Evolutionary conservation across 2,797 vertebrate species (phyloP).

Genomic region (Melanotaenia pygmaea): DNA sequence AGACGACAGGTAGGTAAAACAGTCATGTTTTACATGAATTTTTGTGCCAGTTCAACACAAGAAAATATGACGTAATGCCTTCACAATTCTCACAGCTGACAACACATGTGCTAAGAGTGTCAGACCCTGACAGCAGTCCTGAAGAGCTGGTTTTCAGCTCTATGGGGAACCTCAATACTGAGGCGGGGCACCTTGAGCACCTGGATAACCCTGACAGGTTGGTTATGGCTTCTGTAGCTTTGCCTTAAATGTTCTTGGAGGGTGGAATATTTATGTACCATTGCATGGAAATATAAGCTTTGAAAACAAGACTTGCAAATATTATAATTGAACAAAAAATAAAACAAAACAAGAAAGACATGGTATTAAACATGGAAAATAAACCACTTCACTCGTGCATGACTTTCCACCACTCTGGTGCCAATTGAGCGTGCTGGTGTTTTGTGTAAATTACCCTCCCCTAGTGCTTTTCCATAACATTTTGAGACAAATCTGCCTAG

Average conservation of each 20-base stretch:
- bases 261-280: not conserved
- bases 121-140: conserved; percentile 86
- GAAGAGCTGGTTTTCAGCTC: conserved; percentile 83
- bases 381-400: not conserved
- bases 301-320: not conserved
- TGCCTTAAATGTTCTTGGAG: not conserved
- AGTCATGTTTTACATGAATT: not conserved
- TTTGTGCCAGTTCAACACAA: not conserved
- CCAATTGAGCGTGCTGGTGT: not conserved
- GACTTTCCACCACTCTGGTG: not conserved
- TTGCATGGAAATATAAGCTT: not conserved
- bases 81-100: conserved; percentile 66
- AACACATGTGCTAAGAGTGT: conserved; percentile 79
- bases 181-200: conserved; percentile 88
- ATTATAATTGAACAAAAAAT: not conserved
- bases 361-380: not conserved
- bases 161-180: conserved; percentile 84
- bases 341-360: not conserved
- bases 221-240: not conserved
- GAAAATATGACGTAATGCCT: conserved; percentile 6
- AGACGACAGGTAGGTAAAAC: conserved; percentile 77
- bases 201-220: conserved; percentile 79
- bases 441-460: not conserved
- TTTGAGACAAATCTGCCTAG: not conserved
- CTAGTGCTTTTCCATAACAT: not conserved